Percentiles rank a stretch among this genome's conserved stretches.
Evolutionary conservation across 2,797 vertebrate species (phyloP).

Genomic region (Chiloscyllium punctatum): DNA sequence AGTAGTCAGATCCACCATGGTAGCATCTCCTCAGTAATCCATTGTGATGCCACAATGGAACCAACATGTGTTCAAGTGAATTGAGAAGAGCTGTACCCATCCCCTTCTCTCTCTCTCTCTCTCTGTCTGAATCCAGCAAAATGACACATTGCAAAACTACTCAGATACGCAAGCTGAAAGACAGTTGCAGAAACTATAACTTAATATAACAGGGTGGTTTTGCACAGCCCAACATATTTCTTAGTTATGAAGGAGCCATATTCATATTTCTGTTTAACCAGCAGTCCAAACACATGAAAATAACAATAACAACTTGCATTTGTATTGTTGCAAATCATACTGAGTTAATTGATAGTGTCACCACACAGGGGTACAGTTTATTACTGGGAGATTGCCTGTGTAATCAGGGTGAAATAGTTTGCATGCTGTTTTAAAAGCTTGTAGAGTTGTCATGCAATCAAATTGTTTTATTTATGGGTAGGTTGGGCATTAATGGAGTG

Average conservation of each 20-base stretch:
- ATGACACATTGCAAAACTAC: neutral
- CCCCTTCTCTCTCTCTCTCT: neutral
- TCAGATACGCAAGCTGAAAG: neutral
- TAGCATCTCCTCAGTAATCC: neutral
- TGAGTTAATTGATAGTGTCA: neutral
- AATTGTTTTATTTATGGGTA: neutral
- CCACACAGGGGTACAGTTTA: neutral
- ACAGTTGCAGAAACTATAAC: neutral
- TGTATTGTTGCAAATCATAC: neutral
- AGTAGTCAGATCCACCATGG: neutral
- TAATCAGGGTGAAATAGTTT: neutral
- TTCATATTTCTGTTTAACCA: neutral
- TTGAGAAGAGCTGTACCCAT: neutral
- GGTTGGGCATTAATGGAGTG: neutral
- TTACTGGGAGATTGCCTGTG: neutral
- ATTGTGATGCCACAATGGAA: neutral
- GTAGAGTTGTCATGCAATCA: neutral
- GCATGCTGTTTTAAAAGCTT: too few relatives aligned
- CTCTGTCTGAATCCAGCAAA: neutral
- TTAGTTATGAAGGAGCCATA: neutral
- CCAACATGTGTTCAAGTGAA: neutral
- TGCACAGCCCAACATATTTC: neutral
- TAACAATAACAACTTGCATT: neutral
- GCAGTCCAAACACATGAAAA: neutral
- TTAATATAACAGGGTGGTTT: neutral